These are phyloP conservation scores for Sternarchorhynchus goeldii DNA, from an alignment of 2,797 vertebrate species.

Conservation along the genomic window DNA sequence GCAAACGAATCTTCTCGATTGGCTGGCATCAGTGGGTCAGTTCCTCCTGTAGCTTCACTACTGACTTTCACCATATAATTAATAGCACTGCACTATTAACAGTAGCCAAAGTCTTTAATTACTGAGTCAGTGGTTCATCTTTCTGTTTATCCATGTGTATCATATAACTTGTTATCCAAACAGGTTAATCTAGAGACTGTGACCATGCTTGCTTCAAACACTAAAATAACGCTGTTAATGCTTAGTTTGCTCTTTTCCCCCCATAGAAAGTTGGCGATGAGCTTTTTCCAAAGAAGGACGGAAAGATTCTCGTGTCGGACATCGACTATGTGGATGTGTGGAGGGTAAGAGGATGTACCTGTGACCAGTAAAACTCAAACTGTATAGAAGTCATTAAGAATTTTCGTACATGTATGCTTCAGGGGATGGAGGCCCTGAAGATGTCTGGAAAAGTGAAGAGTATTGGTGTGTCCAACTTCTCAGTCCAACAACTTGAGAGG, in stretches of 20 bases:
- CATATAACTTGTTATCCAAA: neutral
- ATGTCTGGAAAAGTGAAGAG: slow-evolving; percentile 74
- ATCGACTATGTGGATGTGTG: slow-evolving; percentile 78
- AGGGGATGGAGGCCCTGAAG: slow-evolving; percentile 77
- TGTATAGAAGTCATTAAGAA: neutral
- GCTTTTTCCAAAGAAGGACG: slow-evolving; percentile 71
- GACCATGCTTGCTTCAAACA: neutral
- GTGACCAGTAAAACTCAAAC: neutral
- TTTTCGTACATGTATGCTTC: slow-evolving; percentile 12
- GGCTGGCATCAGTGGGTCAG: no score
- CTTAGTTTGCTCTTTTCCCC: neutral
- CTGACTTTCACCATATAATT: no score
- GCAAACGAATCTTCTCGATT: no score
- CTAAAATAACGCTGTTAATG: neutral
- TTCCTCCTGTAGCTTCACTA: no score
- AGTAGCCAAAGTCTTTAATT: neutral
- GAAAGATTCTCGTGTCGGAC: slow-evolving; percentile 66
- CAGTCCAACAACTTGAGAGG: slow-evolving; percentile 73
- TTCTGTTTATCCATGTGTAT: neutral
- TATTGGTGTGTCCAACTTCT: slow-evolving; percentile 80
- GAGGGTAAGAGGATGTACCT: slow-evolving; percentile 67
- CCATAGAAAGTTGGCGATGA: slow-evolving; percentile 72
- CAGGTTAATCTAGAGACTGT: neutral
- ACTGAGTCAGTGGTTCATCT: no score
- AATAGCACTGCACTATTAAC: no score